Base-by-base conservation (phyloP, 2,888 invertebrate genomes). In the Leucozona laternaria region DNA sequence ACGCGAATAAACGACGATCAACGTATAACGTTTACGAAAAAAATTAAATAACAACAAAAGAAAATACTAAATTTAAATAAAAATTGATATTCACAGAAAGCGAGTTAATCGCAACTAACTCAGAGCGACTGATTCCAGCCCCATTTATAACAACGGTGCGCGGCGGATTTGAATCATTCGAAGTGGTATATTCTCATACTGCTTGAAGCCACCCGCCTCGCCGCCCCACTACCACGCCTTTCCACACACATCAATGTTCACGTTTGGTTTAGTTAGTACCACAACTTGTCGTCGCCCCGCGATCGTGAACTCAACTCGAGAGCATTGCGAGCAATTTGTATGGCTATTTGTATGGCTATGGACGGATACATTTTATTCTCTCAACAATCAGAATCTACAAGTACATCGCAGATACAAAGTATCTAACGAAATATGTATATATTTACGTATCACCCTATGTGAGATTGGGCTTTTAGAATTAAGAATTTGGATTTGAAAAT, bases 101-200 rank as follows among this genome's bases (percentile, higher is more conserved):
- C 86, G 82, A 90, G 91, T 91, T 90, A 91, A 91, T 90, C 90
- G 89, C 91, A 89, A 92, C 92, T 92, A 91, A 91, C 90, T 91
- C 90, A 89, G 89, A 90, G 90, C 88, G 88, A 89, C 84, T 88
- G 90, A 81, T 91, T 90, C 89, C 90, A 89, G 89, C 89, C 91
- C 90, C 91, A 91, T 92, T 92, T 92, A 92, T 92, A 92, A 92
- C 90, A 90, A 89, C 90, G 3, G 4, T 2, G 31, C 31, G 58
- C n/a, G 10, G 37, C 73, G 64, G 86, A 82, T 79, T 86, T 70
- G 64, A 34, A 50, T 66, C 22, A 81, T 80, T 64, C 64, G 20
- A 66, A 66, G 66, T 66, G 31, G 82, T 43, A 78, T 81, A 75
- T 82, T 86, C 82, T 86, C 72, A 78, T 75, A 81, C 70, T 75